Evolutionary conservation across 2,113 vertebrate species (phyloP).

Genomic region (Atractosteus spatula): DNA sequence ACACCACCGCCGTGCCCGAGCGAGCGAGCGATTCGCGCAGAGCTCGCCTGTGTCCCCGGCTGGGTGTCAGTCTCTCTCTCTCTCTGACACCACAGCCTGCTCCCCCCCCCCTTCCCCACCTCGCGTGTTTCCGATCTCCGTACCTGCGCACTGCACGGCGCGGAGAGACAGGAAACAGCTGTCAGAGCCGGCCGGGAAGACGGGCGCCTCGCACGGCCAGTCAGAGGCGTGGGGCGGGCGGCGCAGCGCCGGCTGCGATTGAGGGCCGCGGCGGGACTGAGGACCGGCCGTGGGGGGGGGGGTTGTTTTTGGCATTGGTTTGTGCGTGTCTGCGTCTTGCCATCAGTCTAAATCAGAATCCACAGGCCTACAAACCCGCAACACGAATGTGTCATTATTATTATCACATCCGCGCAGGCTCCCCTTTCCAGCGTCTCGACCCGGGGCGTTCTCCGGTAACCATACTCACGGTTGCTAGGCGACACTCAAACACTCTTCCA

Average conservation of each 20-base stretch:
- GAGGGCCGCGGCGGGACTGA: too few relatives aligned
- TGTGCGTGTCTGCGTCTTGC: too few relatives aligned
- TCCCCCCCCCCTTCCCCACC: not conserved
- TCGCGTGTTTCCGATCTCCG: constrained; percentile 10
- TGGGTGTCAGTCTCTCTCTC: not conserved
- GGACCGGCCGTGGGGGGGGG: too few relatives aligned
- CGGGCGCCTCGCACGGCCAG: not conserved
- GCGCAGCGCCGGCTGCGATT: not conserved
- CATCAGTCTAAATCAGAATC: too few relatives aligned
- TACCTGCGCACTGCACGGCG: constrained; percentile 9
- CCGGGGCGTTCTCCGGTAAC: not conserved
- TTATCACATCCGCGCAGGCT: too few relatives aligned
- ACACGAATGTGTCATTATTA: too few relatives aligned
- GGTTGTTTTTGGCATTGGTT: too few relatives aligned
- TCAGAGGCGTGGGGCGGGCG: not conserved
- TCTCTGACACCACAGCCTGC: not conserved
- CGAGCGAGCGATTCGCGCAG: too few relatives aligned
- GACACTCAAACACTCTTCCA: not conserved
- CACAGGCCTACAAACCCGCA: too few relatives aligned
- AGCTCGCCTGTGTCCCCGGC: too few relatives aligned
- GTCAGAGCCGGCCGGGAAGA: not conserved
- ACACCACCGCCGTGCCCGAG: too few relatives aligned
- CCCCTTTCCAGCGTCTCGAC: too few relatives aligned
- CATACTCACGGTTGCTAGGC: not conserved
- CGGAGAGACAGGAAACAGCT: constrained; percentile 9